Evolutionary conservation across 2,113 vertebrate species (phyloP).

Genomic region (Toxotes chatareus): DNA sequence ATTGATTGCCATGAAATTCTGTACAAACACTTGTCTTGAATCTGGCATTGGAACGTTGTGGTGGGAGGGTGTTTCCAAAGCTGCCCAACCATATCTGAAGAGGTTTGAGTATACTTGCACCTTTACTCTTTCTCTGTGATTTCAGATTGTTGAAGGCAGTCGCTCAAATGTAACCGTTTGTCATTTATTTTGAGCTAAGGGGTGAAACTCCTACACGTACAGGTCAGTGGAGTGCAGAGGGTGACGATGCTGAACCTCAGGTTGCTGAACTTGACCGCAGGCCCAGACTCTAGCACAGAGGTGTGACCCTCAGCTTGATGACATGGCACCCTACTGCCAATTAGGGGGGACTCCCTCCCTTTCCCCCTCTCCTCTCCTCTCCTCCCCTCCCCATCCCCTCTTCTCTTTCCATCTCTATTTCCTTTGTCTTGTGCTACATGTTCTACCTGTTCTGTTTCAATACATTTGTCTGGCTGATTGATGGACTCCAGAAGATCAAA

Average conservation of each 20-base stretch:
- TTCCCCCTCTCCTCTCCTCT: constrained; percentile 70
- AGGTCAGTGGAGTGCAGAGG: constrained; percentile 1
- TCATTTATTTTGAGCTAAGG: no score
- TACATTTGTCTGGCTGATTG: constrained; percentile 18
- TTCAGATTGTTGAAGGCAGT: no score
- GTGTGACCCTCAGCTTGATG: constrained; percentile 61
- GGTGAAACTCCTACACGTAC: background rate
- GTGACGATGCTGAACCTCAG: constrained; percentile 42
- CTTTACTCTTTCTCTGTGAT: background rate
- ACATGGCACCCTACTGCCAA: constrained; percentile 64
- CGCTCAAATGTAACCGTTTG: no score
- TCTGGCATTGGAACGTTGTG: no score
- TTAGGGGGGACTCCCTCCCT: constrained; percentile 54
- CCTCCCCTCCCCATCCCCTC: background rate
- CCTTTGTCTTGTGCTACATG: constrained; percentile 9
- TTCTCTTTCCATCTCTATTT: background rate
- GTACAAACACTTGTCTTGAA: background rate
- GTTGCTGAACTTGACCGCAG: constrained; percentile 64
- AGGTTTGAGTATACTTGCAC: background rate
- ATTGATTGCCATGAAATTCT: background rate
- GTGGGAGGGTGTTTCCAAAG: no score
- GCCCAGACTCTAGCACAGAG: constrained; percentile 60
- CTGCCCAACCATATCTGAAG: no score
- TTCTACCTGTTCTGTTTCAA: constrained; percentile 24
- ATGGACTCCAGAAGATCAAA: constrained; percentile 6